Conservation (phyloP, 2,797 vertebrate species). For the Toxotes lorentzi region DNA sequence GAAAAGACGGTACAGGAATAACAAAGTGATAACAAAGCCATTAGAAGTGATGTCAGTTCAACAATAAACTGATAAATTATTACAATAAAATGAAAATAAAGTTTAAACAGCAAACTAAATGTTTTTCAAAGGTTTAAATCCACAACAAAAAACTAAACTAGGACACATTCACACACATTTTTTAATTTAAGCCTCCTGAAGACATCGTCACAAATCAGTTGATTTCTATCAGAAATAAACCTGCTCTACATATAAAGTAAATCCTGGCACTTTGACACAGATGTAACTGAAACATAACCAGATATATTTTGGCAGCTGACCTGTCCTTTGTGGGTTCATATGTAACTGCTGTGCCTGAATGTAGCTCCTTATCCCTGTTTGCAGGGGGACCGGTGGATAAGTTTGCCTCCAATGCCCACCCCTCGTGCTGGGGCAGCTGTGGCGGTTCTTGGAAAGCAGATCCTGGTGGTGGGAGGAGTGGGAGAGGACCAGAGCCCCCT, state of each 20-base stretch:
- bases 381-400: slow-evolving; percentile 93
- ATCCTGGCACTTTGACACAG: not conserved
- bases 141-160: not conserved
- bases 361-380: not conserved
- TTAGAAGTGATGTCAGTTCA: not conserved
- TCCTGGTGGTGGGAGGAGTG: slow-evolving; percentile 95
- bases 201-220: slow-evolving; percentile 1
- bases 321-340: not conserved
- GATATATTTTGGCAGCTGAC: slow-evolving; percentile 1
- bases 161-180: slow-evolving; percentile 1
- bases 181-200: not conserved
- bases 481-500: slow-evolving; percentile 92
- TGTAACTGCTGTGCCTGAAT: slow-evolving; percentile 1
- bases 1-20: not conserved
- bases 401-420: slow-evolving; percentile 91
- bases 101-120: not conserved
- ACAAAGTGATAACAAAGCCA: not conserved
- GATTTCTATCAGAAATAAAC: slow-evolving; percentile 17
- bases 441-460: slow-evolving; percentile 91
- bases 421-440: slow-evolving; percentile 93
- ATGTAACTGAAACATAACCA: not conserved
- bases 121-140: not conserved
- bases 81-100: not conserved
- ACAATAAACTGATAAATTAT: not conserved
- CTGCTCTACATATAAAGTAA: not conserved